Conservation (phyloP, 2,888 invertebrate species). For the Epiperipatus broadwayi region DNA sequence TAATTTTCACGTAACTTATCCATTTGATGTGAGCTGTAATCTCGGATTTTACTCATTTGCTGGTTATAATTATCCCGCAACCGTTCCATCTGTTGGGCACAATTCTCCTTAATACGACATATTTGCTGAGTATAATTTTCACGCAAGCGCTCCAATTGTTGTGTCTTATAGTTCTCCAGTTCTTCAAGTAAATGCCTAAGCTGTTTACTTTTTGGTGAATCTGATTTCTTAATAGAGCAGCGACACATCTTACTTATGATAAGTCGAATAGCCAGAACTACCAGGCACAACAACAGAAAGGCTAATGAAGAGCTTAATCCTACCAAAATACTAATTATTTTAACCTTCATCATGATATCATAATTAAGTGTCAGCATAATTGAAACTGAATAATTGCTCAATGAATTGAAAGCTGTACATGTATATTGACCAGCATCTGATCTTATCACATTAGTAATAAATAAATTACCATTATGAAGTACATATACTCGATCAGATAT, state of each 20-base stretch:
- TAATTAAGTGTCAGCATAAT: constrained; percentile 66
- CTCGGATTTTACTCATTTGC: constrained; percentile 68
- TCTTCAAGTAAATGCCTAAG: constrained; percentile 71
- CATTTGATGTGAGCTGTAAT: constrained; percentile 62
- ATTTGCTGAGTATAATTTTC: constrained; percentile 86
- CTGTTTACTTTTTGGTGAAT: constrained; percentile 53
- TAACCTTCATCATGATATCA: constrained; percentile 57
- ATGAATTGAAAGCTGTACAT: constrained; percentile 68
- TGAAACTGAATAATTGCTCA: constrained; percentile 53
- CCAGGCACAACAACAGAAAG: constrained; percentile 56
- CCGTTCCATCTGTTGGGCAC: constrained; percentile 79
- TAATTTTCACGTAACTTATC: constrained; percentile 73
- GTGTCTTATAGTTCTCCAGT: constrained; percentile 70
- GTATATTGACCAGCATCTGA: constrained; percentile 16
- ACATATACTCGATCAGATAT: too few species aligned
- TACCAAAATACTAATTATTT: constrained; percentile 59
- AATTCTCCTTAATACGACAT: constrained; percentile 75
- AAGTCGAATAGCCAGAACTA: constrained; percentile 52
- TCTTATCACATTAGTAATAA: constrained; percentile 15
- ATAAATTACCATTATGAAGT: constrained; percentile 15
- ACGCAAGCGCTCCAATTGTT: constrained; percentile 63
- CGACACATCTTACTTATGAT: constrained; percentile 32
- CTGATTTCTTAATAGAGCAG: constrained; percentile 45
- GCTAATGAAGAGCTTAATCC: constrained; percentile 57
- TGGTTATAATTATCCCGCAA: constrained; percentile 73